Percentiles rank a stretch among this genome's conserved stretches.
phyloP scores from a whole-genome alignment of 2,888 invertebrate species.

The Andrena praecox region DNA sequence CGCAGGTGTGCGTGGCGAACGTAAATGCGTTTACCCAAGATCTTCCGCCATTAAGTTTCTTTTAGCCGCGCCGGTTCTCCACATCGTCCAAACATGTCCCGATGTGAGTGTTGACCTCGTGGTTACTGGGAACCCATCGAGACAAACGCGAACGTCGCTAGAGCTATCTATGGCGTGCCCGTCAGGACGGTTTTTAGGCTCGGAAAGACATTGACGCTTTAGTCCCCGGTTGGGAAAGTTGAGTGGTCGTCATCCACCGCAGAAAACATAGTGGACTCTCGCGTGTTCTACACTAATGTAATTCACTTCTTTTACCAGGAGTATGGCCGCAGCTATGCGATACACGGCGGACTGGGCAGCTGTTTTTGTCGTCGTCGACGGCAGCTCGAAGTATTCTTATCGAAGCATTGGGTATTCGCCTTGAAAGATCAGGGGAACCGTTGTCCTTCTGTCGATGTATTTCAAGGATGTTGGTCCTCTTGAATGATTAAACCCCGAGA shows the following conservation, averaged over 20 bases:
- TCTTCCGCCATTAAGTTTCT: conserved; percentile 71
- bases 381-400: conserved; percentile 56
- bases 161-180: conserved; percentile 76
- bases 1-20: conserved; percentile 65
- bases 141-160: conserved; percentile 69
- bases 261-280: conserved; percentile 61
- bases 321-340: conserved; percentile 22
- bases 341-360: conserved; percentile 8
- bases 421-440: background rate
- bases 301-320: conserved; percentile 45
- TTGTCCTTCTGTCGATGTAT: background rate
- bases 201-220: conserved; percentile 69
- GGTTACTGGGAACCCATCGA: conserved; percentile 78
- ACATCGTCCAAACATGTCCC: conserved; percentile 79
- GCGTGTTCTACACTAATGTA: conserved; percentile 61
- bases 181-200: conserved; percentile 70
- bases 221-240: conserved; percentile 69
- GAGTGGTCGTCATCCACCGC: conserved; percentile 60
- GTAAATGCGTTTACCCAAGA: conserved; percentile 70
- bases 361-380: conserved; percentile 35
- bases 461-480: background rate
- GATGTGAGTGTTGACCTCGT: conserved; percentile 77
- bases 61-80: conserved; percentile 69
- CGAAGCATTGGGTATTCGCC: background rate
- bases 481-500: background rate